Base-by-base conservation (phyloP, 2,113 vertebrate species). In the Cryptomyrus ogoouensis region DNA sequence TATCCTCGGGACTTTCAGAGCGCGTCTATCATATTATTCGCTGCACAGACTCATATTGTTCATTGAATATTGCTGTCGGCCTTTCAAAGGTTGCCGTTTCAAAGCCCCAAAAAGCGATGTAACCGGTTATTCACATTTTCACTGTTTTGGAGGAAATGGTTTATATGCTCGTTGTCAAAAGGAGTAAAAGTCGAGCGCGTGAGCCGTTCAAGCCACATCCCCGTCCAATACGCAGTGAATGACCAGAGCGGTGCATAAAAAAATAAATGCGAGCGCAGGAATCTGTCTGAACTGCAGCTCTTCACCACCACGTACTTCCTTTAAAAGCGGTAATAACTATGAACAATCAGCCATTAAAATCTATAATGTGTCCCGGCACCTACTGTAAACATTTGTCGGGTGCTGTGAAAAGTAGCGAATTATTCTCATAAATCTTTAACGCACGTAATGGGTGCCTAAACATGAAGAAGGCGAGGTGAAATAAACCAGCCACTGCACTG, bases 361-460 rank as follows among this genome's bases (percentile, higher is more conserved):
- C 15, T 49, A 66, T 87, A 46, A 44, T 24, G 85, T 6, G 53
- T 50, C 17, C 89, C 31, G 80, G 56, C 77, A 42, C 17, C 21
- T 90, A 50, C 17, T 13, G 66, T 24, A 7, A 66, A 77, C 77
- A 86, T 92, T 91, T 92, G 91, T 91, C 89, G 91, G 91, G 90
- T 90, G 91, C 90, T 90, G 92, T 88, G 91, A 92, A 92, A 84
- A 91, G 91, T 94, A 93, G 91, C 92, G 91, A 94, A 92, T 91
- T 91, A 49, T 85, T 93, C 93, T 95, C 93, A 94, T 95, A 90
- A 92, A 94, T 94, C 90, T 95, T 95, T 94, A 91, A 95, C 94
- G 83, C 46, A 24, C 9, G 27, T 44, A 58, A 56, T 53, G 35
- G 74, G 35, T 17, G 35, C 35, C 21, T 13, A 86, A 87, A 87